These are phyloP conservation scores for Hexactinellida sp. DNA, from an alignment of 37 sponge, comb jelly and placozoan species.

Conservation along the genomic window DNA sequence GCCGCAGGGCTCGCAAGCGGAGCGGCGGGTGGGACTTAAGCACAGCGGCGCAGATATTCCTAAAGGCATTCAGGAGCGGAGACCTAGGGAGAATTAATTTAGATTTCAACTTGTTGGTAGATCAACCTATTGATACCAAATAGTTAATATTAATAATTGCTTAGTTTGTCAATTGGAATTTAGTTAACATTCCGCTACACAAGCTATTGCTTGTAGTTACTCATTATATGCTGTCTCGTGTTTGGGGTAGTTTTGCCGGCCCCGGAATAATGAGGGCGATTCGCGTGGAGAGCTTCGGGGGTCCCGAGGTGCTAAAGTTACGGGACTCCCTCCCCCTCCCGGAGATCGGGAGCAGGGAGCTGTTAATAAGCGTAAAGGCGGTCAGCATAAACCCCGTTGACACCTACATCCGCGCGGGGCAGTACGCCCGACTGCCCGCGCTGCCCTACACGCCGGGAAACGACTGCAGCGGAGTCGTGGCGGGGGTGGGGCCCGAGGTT, in stretches of 20 bases:
- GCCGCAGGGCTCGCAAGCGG: not conserved
- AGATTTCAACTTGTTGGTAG: not conserved
- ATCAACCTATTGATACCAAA: too few species aligned
- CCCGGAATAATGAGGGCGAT: conserved; percentile 58
- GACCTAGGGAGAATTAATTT: not conserved
- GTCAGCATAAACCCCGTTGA: conserved; percentile 84
- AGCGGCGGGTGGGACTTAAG: not conserved
- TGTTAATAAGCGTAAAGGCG: conserved; percentile 54
- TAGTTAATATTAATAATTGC: too few species aligned
- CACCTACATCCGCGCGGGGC: conserved; percentile 70
- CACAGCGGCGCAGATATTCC: not conserved
- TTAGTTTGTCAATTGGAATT: too few species aligned
- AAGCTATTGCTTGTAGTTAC: not conserved
- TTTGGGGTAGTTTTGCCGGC: not conserved
- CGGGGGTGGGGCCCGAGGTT: conserved; percentile 50
- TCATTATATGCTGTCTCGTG: not conserved
- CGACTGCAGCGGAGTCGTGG: conserved; percentile 63
- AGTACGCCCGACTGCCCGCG: conserved; percentile 32
- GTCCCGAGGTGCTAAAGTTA: conserved; percentile 55
- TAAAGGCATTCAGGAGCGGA: not conserved
- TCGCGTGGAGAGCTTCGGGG: conserved; percentile 62
- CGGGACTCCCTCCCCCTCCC: conserved; percentile 44
- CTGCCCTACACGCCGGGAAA: conserved; percentile 63
- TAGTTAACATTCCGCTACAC: too few species aligned
- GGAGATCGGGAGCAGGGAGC: conserved; percentile 20